Evolutionary conservation across 1,140 invertebrate genomes (phyloP).

Genomic region (Neodiprion lecontei): DNA sequence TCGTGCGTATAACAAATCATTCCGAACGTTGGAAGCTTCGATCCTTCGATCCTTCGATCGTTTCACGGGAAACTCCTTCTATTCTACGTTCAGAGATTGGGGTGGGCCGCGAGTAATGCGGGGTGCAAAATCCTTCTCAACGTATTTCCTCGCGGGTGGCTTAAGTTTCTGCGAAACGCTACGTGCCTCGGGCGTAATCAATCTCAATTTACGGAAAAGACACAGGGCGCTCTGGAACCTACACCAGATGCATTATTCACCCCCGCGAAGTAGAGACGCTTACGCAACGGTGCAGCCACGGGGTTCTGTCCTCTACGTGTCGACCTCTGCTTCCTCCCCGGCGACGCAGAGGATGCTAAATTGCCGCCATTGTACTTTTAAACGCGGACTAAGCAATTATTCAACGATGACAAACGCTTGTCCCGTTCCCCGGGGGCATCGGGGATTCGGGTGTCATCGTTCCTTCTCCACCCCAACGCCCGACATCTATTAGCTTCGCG

Average conservation of each 20-base stretch:
- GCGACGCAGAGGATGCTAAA: constrained; percentile 36
- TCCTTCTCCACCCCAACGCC: not conserved
- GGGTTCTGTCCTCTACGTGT: not conserved
- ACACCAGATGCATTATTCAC: constrained; percentile 7
- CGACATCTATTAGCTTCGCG: constrained; percentile 1
- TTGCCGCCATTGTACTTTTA: constrained; percentile 57
- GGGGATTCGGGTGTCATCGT: not conserved
- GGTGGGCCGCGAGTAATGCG: not conserved
- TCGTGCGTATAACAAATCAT: not conserved
- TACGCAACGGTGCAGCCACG: not conserved
- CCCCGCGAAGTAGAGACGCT: not conserved
- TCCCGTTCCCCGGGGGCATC: constrained; percentile 30
- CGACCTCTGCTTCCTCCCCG: constrained; percentile 3
- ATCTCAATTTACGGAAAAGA: constrained; percentile 5
- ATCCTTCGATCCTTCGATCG: not conserved
- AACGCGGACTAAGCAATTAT: constrained; percentile 49
- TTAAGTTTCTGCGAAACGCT: not conserved
- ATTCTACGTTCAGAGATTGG: not conserved
- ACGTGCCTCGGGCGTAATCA: not conserved
- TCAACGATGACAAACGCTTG: constrained; percentile 54
- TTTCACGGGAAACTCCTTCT: not conserved
- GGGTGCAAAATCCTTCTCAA: not conserved
- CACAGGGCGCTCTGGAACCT: not conserved
- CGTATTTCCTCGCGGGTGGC: not conserved
- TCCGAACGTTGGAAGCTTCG: not conserved